Conservation (phyloP, 2,797 vertebrate species). For the Gymnoscopelus braueri region DNA sequence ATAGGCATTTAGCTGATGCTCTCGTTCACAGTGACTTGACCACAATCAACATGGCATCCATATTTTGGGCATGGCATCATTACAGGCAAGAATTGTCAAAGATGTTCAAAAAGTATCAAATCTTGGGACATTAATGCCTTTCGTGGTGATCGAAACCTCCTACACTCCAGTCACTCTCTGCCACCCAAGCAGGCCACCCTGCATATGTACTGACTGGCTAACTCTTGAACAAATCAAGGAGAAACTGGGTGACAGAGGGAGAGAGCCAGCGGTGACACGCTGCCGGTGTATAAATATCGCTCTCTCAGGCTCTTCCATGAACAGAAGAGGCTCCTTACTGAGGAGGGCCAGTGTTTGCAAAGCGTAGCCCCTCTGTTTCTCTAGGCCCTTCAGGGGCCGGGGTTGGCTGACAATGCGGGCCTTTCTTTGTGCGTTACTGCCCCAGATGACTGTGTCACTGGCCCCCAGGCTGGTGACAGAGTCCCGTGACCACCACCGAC, state of each 20-base stretch:
- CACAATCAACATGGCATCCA: too few relatives aligned
- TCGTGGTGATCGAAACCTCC: too few relatives aligned
- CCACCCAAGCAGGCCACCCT: neutral
- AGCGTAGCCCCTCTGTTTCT: slow-evolving; percentile 78
- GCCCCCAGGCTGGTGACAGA: slow-evolving; percentile 75
- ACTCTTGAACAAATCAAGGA: slow-evolving; percentile 50
- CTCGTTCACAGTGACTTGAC: too few relatives aligned
- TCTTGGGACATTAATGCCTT: too few relatives aligned
- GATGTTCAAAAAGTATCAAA: too few relatives aligned
- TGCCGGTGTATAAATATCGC: slow-evolving; percentile 73
- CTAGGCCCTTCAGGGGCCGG: slow-evolving; percentile 76
- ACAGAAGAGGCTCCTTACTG: slow-evolving; percentile 78
- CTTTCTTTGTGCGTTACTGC: slow-evolving; percentile 81
- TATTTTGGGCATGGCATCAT: too few relatives aligned
- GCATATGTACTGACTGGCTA: slow-evolving; percentile 28
- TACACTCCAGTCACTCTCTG: too few relatives aligned
- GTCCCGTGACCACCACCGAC: slow-evolving; percentile 78
- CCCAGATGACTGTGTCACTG: slow-evolving; percentile 80
- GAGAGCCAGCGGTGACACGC: slow-evolving; percentile 58
- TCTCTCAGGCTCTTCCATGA: slow-evolving; percentile 72
- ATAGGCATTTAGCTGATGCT: too few relatives aligned
- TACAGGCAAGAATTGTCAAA: too few relatives aligned
- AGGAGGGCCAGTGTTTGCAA: slow-evolving; percentile 77
- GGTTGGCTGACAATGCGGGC: slow-evolving; percentile 76
- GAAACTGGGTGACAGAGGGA: slow-evolving; percentile 56